Evolutionary conservation across 2,888 invertebrate genomes (phyloP).

Genomic region (Geophilus truncorum): DNA sequence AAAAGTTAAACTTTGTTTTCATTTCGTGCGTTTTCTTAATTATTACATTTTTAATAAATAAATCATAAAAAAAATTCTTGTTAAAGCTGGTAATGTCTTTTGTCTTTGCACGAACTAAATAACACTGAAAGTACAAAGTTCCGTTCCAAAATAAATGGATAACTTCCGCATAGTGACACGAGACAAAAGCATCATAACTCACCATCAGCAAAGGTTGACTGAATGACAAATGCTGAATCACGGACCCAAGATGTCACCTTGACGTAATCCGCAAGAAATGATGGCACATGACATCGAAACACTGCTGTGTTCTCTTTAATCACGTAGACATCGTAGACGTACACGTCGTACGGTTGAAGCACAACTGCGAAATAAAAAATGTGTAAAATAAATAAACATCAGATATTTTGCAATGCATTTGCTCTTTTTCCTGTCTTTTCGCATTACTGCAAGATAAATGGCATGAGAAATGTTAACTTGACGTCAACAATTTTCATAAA

Average conservation of each 20-base stretch:
- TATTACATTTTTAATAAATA: neutral
- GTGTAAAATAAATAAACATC: neutral
- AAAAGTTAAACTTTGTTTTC: neutral
- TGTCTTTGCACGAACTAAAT: neutral
- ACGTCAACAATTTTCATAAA: constrained; percentile 2
- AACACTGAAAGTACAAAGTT: neutral
- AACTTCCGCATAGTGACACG: neutral
- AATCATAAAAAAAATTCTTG: neutral
- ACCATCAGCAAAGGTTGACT: constrained; percentile 32
- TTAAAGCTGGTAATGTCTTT: neutral
- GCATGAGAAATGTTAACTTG: neutral
- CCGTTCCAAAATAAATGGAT: neutral
- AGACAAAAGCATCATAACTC: constrained; percentile 26
- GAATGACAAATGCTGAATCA: constrained; percentile 35
- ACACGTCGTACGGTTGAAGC: constrained; percentile 32
- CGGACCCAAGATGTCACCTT: constrained; percentile 40
- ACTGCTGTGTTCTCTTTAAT: constrained; percentile 44
- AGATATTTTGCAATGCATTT: neutral
- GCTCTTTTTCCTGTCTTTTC: neutral
- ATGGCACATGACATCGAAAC: constrained; percentile 46
- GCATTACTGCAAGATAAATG: neutral
- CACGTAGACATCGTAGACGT: constrained; percentile 33
- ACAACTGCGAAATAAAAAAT: constrained; percentile 28
- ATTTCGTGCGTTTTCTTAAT: neutral
- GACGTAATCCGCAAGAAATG: constrained; percentile 40